These are phyloP conservation scores for Saccopteryx bilineata DNA, from an alignment of 2,113 vertebrate genomes.

Conservation along the genomic window DNA sequence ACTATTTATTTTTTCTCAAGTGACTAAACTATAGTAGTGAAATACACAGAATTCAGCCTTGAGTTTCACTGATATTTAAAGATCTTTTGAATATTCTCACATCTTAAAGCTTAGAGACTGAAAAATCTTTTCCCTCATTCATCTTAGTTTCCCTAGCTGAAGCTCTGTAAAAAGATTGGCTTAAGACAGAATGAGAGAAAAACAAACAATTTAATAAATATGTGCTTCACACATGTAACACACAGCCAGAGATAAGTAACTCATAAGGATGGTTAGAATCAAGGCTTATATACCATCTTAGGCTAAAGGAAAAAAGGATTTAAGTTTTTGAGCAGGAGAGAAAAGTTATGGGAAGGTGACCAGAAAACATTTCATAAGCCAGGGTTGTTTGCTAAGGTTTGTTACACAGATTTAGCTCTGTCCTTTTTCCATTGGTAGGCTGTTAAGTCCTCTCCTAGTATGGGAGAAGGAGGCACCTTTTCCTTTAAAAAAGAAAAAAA, in stretches of 20 bases:
- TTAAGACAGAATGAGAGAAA: not conserved
- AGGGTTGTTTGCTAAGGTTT: not conserved
- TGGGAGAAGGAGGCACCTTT: not conserved
- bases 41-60: not conserved
- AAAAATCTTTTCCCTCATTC: not conserved
- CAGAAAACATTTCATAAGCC: not conserved
- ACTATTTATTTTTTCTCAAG: not conserved
- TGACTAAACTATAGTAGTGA: not conserved
- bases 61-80: not conserved
- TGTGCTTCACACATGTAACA: not conserved
- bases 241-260: not conserved
- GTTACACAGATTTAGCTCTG: not conserved
- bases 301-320: not conserved
- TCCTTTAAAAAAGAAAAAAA: not conserved
- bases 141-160: not conserved
- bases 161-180: not conserved
- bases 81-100: not conserved
- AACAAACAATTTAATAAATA: not conserved
- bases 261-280: not conserved
- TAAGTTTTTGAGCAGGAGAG: not conserved
- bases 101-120: not conserved
- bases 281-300: not conserved
- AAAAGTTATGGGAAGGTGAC: not conserved
- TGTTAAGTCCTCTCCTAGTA: not conserved
- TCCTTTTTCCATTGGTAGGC: not conserved